Conservation (phyloP, 2,888 invertebrate genomes). For the Abscondita cerata region DNA sequence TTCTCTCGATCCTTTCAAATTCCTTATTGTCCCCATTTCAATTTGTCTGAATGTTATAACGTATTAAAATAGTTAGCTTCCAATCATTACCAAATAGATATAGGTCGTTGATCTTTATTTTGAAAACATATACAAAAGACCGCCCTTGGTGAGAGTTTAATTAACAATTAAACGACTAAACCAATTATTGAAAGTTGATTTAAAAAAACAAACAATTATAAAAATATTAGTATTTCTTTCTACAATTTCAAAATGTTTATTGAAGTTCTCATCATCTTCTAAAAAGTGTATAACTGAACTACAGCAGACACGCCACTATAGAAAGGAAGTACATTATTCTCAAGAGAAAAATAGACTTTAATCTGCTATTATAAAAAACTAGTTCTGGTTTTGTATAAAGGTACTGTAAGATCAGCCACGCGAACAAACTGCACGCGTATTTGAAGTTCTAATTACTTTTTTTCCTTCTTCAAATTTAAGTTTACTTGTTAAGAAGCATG, state of each 20-base stretch:
- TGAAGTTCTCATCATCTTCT: slow-evolving; percentile 14
- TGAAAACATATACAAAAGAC: too few species aligned
- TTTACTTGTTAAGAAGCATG: not conserved
- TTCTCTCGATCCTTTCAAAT: too few species aligned
- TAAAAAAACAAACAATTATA: too few species aligned
- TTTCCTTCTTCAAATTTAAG: not conserved
- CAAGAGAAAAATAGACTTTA: slow-evolving; percentile 29
- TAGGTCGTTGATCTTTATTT: too few species aligned
- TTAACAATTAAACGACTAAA: too few species aligned
- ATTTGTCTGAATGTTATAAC: too few species aligned
- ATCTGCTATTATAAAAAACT: slow-evolving; percentile 35
- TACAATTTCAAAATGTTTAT: not conserved
- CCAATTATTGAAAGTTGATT: too few species aligned
- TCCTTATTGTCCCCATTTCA: too few species aligned
- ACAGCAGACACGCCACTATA: slow-evolving; percentile 20
- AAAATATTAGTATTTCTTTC: too few species aligned
- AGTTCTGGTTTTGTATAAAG: slow-evolving; percentile 25
- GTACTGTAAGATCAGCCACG: slow-evolving; percentile 21
- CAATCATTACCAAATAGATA: too few species aligned
- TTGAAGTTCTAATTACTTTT: slow-evolving; percentile 15
- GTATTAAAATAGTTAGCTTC: too few species aligned
- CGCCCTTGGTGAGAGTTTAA: too few species aligned
- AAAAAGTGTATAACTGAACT: slow-evolving; percentile 17
- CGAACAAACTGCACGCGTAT: slow-evolving; percentile 10
- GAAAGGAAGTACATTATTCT: slow-evolving; percentile 39